Evolutionary conservation across 2,888 invertebrate genomes (phyloP), one percentile per base, ranked within the genome.

Genomic region (Conchocele bisecta): DNA sequence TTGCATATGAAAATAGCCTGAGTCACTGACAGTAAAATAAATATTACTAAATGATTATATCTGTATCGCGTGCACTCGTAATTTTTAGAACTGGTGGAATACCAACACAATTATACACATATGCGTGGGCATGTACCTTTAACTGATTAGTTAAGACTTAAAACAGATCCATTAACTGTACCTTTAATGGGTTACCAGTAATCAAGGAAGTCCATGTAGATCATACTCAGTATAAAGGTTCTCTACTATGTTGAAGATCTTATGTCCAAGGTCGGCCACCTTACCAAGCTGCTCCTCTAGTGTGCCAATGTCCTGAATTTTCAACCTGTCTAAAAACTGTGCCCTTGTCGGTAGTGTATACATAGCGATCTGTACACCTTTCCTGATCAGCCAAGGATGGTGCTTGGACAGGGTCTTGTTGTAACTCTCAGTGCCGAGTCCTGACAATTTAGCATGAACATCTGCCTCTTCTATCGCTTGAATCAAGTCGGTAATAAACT

Each of bases 401-500:
- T 95, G 94, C 85, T 95, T 94, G 0, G 96, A 95, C 59, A 98
- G 90, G 0, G 98, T 97, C 75, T 94, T 93, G 76, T 95, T 94
- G 90, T 98, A 98, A 0, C 96, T 95, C 56, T 93, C 93, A 85
- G 95, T 95, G 85, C 97, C 97, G 15, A 94, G 93, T 5, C 54
- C 61, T 6, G 84, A 81, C 63, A 87, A 60, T 46, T 85, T 87
- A 15, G 63, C 92, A 90, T 84, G 78, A 13, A 78, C 81, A 4
- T 80, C 77, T n/a, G 85, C 85, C 92, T 68, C 70, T 17, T 75
- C 71, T n/a, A 97, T 90, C 75, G 94, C 93, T 75, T 94, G 93
- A 77, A 98, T 92, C 90, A 98, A 98, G 77, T 95, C 93, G 75
- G 95, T 93, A 71, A 98, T 96, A 91, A 98, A 98, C 91, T 97